Conservation (phyloP, 2,888 invertebrate genomes). For the Spialia ferax region DNA sequence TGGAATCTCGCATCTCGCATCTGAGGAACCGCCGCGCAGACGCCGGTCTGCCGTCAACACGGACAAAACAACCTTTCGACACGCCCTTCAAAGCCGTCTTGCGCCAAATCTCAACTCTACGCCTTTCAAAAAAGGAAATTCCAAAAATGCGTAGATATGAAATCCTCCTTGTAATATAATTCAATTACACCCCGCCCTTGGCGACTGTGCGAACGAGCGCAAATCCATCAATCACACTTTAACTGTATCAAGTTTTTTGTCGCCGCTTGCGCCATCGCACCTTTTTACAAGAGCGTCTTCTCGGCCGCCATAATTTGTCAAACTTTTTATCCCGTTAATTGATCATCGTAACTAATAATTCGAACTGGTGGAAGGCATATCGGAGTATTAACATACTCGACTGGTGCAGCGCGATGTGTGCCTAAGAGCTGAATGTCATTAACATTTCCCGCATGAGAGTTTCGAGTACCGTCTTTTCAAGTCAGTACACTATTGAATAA, state of each 20-base stretch:
- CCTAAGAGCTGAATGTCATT: conserved; percentile 80
- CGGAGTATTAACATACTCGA: conserved; percentile 73
- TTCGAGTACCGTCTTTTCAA: conserved; percentile 76
- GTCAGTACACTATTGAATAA: conserved; percentile 78
- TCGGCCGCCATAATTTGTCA: conserved; percentile 74
- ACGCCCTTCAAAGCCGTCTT: conserved; percentile 48
- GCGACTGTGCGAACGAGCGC: conserved; percentile 63
- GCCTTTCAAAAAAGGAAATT: conserved; percentile 53
- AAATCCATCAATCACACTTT: conserved; percentile 82
- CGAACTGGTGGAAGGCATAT: conserved; percentile 43
- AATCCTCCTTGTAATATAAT: conserved; percentile 72
- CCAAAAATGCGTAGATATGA: conserved; percentile 53
- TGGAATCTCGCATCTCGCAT: conserved; percentile 55
- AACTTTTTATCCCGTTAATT: conserved; percentile 77
- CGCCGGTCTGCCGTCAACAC: conserved; percentile 51
- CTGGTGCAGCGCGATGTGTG: conserved; percentile 60
- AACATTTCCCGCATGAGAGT: conserved; percentile 78
- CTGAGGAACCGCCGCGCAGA: conserved; percentile 61
- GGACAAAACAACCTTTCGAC: conserved; percentile 51
- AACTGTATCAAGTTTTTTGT: conserved; percentile 79
- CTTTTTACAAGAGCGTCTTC: conserved; percentile 67
- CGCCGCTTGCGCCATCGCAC: conserved; percentile 57
- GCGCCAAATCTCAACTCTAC: conserved; percentile 60
- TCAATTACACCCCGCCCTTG: conserved; percentile 75
- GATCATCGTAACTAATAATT: conserved; percentile 54